phyloP scores from a whole-genome alignment of 53 echinoderm and acorn worm species.

The Crossaster papposus region DNA sequence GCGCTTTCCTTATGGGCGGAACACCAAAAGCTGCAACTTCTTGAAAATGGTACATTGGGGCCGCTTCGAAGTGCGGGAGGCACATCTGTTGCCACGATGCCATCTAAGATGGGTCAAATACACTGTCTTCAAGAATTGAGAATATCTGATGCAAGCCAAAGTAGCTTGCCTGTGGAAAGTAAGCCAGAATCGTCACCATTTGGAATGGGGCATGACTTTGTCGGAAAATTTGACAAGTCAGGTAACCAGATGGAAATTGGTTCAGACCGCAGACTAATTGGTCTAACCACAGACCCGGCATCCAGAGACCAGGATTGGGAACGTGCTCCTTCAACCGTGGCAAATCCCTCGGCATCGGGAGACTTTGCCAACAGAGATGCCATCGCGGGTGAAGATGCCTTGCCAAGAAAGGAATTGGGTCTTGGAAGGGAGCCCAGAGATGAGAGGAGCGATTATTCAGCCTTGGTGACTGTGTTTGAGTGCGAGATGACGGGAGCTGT shows the following conservation, averaged over 20 bases:
- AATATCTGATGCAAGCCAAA: not conserved
- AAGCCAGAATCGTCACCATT: not conserved
- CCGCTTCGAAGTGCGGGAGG: not conserved
- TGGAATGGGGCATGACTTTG: conserved; percentile 5
- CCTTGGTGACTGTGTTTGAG: not conserved
- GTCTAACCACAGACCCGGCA: conserved; percentile 16
- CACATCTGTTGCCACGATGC: not conserved
- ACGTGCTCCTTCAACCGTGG: conserved; percentile 12
- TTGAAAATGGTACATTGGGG: conserved; percentile 3
- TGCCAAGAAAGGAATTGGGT: conserved; percentile 31
- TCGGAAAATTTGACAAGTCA: conserved; percentile 26
- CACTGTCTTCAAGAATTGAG: not conserved
- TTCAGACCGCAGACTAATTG: conserved; percentile 2
- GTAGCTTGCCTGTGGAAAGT: not conserved
- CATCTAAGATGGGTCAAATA: not conserved
- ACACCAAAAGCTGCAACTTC: not conserved
- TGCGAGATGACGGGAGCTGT: conserved; percentile 59
- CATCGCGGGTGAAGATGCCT: not conserved
- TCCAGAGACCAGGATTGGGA: not conserved
- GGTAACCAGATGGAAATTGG: not conserved
- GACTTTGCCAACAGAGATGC: not conserved
- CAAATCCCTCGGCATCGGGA: not conserved
- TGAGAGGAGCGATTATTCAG: not conserved
- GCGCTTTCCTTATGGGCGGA: conserved; percentile 26
- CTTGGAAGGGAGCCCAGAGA: conserved; percentile 48